A percentile compares a stretch with the other conserved stretches of the same genome.
Conservation (phyloP, 2,113 vertebrate species). For the Rousettus leschenaultii region DNA sequence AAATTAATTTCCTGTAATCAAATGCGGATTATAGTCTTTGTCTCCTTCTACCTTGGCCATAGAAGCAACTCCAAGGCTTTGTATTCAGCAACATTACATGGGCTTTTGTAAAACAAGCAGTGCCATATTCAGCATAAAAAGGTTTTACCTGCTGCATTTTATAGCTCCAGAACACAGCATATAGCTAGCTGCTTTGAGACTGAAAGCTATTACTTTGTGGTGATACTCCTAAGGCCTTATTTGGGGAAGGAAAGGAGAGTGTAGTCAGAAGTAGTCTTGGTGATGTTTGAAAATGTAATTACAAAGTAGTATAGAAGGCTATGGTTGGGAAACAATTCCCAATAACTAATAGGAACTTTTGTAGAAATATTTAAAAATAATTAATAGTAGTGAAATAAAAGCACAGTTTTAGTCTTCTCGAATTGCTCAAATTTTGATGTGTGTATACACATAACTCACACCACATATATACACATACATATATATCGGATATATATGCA, state of each 20-base stretch:
- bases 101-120: slow-evolving; percentile 68
- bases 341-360: neutral
- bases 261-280: neutral
- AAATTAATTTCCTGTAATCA: slow-evolving; percentile 81
- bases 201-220: neutral
- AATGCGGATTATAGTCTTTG: slow-evolving; percentile 62
- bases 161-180: neutral
- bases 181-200: neutral
- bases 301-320: neutral
- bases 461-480: neutral
- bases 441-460: neutral
- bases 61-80: slow-evolving; percentile 52
- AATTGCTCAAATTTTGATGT: neutral
- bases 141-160: slow-evolving; percentile 40
- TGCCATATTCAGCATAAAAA: neutral
- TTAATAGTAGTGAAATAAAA: neutral
- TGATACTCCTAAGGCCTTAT: slow-evolving; percentile 25
- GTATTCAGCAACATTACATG: slow-evolving; percentile 64
- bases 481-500: neutral
- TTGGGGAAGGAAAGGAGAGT: neutral
- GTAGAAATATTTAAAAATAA: neutral
- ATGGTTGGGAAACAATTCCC: neutral
- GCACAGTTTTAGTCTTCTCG: neutral
- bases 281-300: slow-evolving; percentile 17
- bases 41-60: slow-evolving; percentile 61